Percentiles rank a stretch among this genome's conserved stretches.
Evolutionary conservation across 2,888 invertebrate species (phyloP).

Genomic region (Xestia c-nigrum): DNA sequence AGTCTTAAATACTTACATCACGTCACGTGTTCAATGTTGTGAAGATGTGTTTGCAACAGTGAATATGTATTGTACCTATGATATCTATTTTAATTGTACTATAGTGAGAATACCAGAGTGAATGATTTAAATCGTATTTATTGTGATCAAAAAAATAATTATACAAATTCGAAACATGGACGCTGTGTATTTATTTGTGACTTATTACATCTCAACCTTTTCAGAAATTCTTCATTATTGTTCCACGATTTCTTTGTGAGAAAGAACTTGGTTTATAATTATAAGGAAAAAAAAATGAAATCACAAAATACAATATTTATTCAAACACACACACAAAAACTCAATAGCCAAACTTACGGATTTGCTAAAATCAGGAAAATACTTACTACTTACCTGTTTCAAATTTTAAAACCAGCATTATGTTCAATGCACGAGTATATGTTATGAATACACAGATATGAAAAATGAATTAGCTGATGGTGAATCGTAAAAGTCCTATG

Average conservation of each 20-base stretch:
- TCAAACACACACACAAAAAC: conserved; percentile 22
- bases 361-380: not conserved
- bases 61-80: conserved; percentile 73
- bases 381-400: not conserved
- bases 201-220: not conserved
- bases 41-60: conserved; percentile 87
- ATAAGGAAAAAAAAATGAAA: not conserved
- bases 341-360: conserved; percentile 4
- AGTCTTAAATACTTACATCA: conserved; percentile 63
- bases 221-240: not conserved
- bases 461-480: not conserved
- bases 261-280: not conserved
- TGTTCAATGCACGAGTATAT: not conserved
- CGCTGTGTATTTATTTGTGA: conserved; percentile 31
- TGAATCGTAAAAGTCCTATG: not conserved
- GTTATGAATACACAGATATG: no score
- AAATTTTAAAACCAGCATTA: not conserved
- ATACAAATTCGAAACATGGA: conserved; percentile 58
- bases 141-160: conserved; percentile 68
- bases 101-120: conserved; percentile 63
- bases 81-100: conserved; percentile 52
- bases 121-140: conserved; percentile 68
- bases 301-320: conserved; percentile 41
- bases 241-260: not conserved
- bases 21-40: conserved; percentile 83